Evolutionary conservation across 2,113 vertebrate species (phyloP).

Genomic region (Dolichotis patagonum): DNA sequence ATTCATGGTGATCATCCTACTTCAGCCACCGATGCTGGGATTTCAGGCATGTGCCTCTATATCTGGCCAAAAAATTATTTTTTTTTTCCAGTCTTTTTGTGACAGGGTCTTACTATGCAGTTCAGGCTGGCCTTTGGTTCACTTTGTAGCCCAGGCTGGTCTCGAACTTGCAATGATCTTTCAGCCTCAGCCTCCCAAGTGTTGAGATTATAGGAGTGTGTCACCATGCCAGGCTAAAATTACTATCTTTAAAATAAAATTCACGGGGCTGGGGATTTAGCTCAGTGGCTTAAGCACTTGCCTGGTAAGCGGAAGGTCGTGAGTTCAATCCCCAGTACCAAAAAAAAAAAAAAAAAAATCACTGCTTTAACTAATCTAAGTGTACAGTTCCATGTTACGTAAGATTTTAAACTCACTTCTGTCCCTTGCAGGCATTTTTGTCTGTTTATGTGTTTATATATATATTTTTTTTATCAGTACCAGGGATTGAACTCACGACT

Average conservation of each 20-base stretch:
- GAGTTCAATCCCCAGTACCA: too few relatives aligned
- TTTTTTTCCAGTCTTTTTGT: neutral
- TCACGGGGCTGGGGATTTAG: neutral
- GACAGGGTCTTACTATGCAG: neutral
- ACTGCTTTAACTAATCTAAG: neutral
- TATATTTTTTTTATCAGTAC: neutral
- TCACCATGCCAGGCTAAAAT: neutral
- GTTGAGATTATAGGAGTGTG: neutral
- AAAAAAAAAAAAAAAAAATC: neutral
- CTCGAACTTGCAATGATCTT: neutral
- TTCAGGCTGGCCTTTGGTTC: neutral
- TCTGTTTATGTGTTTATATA: neutral
- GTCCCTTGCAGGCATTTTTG: neutral
- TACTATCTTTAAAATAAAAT: neutral
- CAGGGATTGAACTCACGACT: too few relatives aligned
- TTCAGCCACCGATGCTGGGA: too few relatives aligned
- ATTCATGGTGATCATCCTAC: too few relatives aligned
- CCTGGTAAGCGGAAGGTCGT: too few relatives aligned
- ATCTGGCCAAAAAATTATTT: too few relatives aligned
- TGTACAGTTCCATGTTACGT: neutral
- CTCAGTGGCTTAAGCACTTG: too few relatives aligned
- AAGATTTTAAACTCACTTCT: conserved; percentile 31
- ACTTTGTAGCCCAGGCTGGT: too few relatives aligned
- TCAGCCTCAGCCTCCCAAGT: neutral
- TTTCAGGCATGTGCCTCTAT: too few relatives aligned